Base-by-base conservation (phyloP, 2,888 invertebrate genomes). In the Cantharis nigra region DNA sequence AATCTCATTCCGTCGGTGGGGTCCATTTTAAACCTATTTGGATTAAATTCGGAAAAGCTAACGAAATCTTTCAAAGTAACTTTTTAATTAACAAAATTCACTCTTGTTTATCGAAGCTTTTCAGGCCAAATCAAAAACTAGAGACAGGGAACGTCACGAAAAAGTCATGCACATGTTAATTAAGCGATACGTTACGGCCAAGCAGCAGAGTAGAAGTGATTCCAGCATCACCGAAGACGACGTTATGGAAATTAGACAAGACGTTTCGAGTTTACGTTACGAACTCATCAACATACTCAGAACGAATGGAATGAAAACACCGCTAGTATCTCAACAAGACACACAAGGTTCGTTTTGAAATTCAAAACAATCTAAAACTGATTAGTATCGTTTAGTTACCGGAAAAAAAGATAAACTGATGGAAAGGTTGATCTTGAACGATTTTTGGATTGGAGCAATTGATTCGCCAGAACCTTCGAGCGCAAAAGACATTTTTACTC, bases 181-280 rank as follows among this genome's bases (percentile, higher is more conserved):
- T 28, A 98, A 97, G 95, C 92, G 98, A 0, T 98, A 98, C 88
- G 94, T 98, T 9, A 95, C 96, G 10, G 93, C 94, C 13, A 95
- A 95, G 90, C 97, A 98, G 85, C 91, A 95, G 64, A 93, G 93
- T 86, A 92, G 93, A 85, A 96, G 97, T 82, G 94, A 95, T 82
- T 95, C 94, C 71, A 92, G 94, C 0, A 97, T 98, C 0, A 97
- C 97, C 0, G 98, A 98, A 87, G 98, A 98, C 83, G 95, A 97
- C 85, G 91, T 98, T 78, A 98, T 97, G 84, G 98, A 98, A 89
- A 92, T 98, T 30, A 98, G 98, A 88, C 95, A 95, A 83, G 98
- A 98, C 84, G 95, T 98, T 67, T 97, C 97, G 0, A 93, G 97
- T 0, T 94, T 98, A 90, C 92, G 97, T 81, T 98, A 95, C 85